Percentiles rank a stretch among this genome's conserved stretches.
Evolutionary conservation across 2,797 vertebrate species (phyloP).

Genomic region (Neosilurus mollespiculum): DNA sequence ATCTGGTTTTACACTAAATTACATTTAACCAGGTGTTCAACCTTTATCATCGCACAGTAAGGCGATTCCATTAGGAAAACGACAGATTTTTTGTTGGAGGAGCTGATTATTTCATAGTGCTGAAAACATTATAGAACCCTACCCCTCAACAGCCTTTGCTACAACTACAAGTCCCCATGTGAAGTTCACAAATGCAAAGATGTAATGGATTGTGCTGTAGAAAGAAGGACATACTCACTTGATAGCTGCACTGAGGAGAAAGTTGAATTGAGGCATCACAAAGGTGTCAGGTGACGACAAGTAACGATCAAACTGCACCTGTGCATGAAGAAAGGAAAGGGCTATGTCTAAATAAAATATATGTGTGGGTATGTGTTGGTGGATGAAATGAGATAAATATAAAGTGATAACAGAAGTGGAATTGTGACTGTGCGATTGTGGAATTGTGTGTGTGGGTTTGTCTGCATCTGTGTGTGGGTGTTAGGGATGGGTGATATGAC

Average conservation of each 20-base stretch:
- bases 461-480: not conserved
- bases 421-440: not conserved
- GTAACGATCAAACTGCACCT: conserved; percentile 97
- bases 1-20: not conserved
- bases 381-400: not conserved
- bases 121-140: not conserved
- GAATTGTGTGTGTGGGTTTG: too few species aligned
- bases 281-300: conserved; percentile 90
- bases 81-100: not conserved
- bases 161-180: not conserved
- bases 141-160: not conserved
- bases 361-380: not conserved
- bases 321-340: conserved; percentile 17
- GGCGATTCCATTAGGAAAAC: not conserved
- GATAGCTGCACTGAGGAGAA: conserved; percentile 91
- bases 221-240: conserved; percentile 78
- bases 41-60: not conserved
- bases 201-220: not conserved
- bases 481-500: not conserved
- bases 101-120: not conserved
- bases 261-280: conserved; percentile 93
- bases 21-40: not conserved
- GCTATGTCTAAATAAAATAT: not conserved
- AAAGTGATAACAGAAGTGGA: not conserved
- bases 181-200: not conserved